Evolutionary conservation across 2,888 invertebrate genomes (phyloP), one percentile per base, ranked within the genome.

Genomic region (Gastracanthus pulcherrimus): DNA sequence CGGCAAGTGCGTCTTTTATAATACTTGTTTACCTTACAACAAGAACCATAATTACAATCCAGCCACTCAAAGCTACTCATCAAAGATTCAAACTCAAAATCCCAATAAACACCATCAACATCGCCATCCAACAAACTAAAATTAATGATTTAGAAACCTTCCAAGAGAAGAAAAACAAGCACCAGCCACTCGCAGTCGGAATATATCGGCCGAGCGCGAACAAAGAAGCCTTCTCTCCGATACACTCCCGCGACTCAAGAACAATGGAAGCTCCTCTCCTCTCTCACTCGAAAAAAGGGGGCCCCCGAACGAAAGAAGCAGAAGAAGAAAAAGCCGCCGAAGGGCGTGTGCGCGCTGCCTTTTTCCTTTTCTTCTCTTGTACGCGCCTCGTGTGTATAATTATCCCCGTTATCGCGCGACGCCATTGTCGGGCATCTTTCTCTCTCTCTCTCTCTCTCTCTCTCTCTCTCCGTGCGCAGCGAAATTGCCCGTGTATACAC

Each of bases 371-470:
- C 13, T 64, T 62, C 16, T 48, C n/a, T 58, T 34, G 16, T 26
- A 36, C 34, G 19, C 80, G 23, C 4, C 29, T 23, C 31, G 31
- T 55, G 51, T 66, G 67, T 76, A 51, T 75, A 81, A 81, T 81
- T 76, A 81, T 81, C 81, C 51, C 51, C 23, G 67, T 69, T 76
- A 77, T 77, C 77, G 67, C 26, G 13, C 31, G 23, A 5, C 51
- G 58, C 67, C 74, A 77, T 77, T 76, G 82, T 76, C 67, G 60
- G 31, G 23, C 45, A 76, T 76, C 76, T 76, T 41, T 16, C n/a
- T 23, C 26, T 16, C 26, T 23, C 11, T 13, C 11, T 41, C 41
- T 13, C 13, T 13, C 11, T 41, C 41, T 13, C 31, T 9, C 5
- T 29, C 23, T 7, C 6, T 0, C 7, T 55, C 19, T 5, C 6